Evolutionary conservation across 2,888 invertebrate species (phyloP), one percentile per base, ranked within the genome.

Genomic region (Drosophila antonietae): DNA sequence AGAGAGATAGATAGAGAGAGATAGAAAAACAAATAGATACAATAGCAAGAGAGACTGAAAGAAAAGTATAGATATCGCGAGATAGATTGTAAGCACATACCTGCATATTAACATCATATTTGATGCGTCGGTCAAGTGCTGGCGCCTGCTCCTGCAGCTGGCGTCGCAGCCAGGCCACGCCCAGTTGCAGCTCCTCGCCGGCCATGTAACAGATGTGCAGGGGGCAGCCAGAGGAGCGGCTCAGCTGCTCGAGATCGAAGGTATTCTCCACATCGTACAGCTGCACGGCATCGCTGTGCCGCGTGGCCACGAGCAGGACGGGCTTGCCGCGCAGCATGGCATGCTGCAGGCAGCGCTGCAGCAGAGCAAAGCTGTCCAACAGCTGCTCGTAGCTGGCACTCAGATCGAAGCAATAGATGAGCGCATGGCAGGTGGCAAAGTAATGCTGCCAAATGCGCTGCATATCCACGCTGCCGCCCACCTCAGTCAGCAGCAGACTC

Each of bases 371-470:
- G 18, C 86, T 73, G 14, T 62, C 56, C 39, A 73, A 59, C 52
- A 92, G 62, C 47, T 79, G 56, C 2, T 80, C 74, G 23, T 75
- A 65, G 56, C 63, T 73, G 12, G 75, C 66, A 15, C 90, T 87
- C 56, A 92, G 80, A 61, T 92, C 91, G 12, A 91, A 91, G 68
- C 91, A 90, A 39, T 83, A 92, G 63, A 92, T 87, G 5, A 92
- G 63, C 1, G 71, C 86, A 20, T 84, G 80, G 15, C 76, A 68
- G 35, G 43, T 47, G 52, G 82, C 81, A 73, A 84, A 92, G 52
- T 92, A 92, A 65, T 92, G 89, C 47, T 87, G 86, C 92, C 92
- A 92, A 4, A 92, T 82, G 20, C 90, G 91, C 59, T 90, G 91
- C 90, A 92, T 92, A 33, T 92, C 90, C 44, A 14, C 44, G 65